Evolutionary conservation across 2,113 vertebrate species (phyloP).

Genomic region (Poeciliopsis occidentalis): DNA sequence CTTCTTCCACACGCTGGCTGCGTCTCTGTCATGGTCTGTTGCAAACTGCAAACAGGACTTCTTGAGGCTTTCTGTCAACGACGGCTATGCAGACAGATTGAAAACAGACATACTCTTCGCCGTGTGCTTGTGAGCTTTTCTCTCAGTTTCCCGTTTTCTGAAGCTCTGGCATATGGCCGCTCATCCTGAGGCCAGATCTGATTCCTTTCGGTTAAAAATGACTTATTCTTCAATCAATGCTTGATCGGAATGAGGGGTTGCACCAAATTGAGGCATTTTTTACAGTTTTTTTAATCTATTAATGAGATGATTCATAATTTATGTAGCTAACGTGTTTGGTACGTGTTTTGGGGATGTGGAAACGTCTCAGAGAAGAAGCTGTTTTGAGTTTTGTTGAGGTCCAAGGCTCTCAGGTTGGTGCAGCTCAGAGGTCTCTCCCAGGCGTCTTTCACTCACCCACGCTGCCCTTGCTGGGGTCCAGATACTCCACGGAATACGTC

Average conservation of each 20-base stretch:
- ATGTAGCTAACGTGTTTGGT: neutral
- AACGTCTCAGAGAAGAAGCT: neutral
- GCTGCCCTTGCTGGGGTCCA: constrained; percentile 91
- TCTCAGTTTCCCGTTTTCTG: too few species aligned
- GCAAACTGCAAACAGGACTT: too few species aligned
- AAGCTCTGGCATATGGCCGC: neutral
- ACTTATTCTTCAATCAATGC: too few species aligned
- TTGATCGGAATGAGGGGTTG: neutral
- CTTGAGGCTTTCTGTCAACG: too few species aligned
- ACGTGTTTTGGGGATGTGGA: neutral
- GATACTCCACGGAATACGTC: constrained; percentile 91
- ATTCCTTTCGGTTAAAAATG: neutral
- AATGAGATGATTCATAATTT: neutral
- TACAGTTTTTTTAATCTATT: too few species aligned
- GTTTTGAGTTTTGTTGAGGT: neutral
- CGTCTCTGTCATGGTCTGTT: neutral
- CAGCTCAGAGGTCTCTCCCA: neutral
- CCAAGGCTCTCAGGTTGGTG: neutral
- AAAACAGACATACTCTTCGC: too few species aligned
- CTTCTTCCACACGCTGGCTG: neutral
- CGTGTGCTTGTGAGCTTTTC: too few species aligned
- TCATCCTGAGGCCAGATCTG: neutral
- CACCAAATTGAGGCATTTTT: neutral
- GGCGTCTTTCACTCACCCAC: constrained; percentile 81
- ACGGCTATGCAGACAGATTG: too few species aligned